Evolutionary conservation across 2,113 vertebrate genomes (phyloP), one percentile per base, ranked within the genome.

Genomic region (Mohoua ochrocephala): DNA sequence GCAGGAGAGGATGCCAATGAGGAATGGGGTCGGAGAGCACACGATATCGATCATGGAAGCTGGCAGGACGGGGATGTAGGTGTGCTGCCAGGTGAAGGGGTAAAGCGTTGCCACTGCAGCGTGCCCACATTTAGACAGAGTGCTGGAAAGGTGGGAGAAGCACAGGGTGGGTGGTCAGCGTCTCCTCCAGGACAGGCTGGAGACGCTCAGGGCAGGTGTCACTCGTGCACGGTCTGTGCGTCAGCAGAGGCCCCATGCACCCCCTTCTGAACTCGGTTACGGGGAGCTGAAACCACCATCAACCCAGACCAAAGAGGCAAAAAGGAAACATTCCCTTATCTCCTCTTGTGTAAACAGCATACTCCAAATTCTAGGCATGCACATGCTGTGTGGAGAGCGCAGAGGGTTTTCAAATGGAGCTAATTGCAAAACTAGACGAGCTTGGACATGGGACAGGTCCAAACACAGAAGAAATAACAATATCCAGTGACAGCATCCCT

Each of bases 21-120:
- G 98, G 97, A 99, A 99, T 0, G 99, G 99, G 11, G 99, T 99
- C 4, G 99, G 99, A 39, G 99, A 99, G 97, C 99, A 99, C 97
- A 98, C 99, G 59, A 99, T 99, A 96, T 99, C 99, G 50, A 99
- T 98, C 99, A 99, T 99, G 77, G 98, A 99, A 10, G 98, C 97
- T 11, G 99, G 99, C 13, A 99, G 98, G 81, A 99, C 99, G 0
- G 99, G 99, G 44, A 99, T 98, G 59, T 99, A 99, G 45, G 99
- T 99, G 95, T 99, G 99, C 96, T 99, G 99, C 99, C 99, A 99
- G 78, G 99, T 99, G 98, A 99, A 99, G 3, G 99, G 99, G 87
- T 99, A 99, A 18, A 99, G 98, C 4, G 98, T 98, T 50, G 99
- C 99, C 71, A 99, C 98, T 83, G 98, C 99, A 1, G 99, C 99